Evolutionary conservation across 1,140 invertebrate species (phyloP).

Genomic region (Psilanteris sp.): DNA sequence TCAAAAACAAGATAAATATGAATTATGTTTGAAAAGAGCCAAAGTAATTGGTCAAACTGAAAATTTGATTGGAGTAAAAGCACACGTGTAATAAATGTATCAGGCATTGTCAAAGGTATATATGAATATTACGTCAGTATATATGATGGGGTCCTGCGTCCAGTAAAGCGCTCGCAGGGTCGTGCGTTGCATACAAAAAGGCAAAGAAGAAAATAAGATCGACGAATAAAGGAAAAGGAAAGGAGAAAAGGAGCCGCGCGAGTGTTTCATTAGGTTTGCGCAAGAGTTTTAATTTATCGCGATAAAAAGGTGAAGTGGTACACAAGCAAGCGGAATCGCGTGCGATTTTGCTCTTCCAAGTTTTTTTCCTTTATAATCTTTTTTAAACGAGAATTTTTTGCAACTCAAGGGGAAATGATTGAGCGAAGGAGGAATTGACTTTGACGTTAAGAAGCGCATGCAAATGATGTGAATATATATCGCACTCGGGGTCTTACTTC

Average conservation of each 20-base stretch:
- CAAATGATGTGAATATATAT: constrained; percentile 11
- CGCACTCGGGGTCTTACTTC: too few relatives aligned
- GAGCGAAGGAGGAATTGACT: constrained; percentile 27
- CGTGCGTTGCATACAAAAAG: constrained; percentile 37
- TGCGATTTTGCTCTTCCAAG: constrained; percentile 26
- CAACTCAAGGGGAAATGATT: constrained; percentile 26
- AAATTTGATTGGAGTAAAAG: constrained; percentile 20
- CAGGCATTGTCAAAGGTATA: constrained; percentile 44
- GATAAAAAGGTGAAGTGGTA: constrained; percentile 62
- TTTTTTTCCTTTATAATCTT: constrained; percentile 12
- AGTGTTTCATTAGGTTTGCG: constrained; percentile 62
- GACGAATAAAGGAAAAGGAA: constrained; percentile 59
- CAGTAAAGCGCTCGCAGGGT: constrained; percentile 51
- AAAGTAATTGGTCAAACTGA: too few relatives aligned
- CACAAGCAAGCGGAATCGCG: constrained; percentile 55
- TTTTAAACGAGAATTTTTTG: constrained; percentile 30
- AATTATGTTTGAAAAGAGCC: too few relatives aligned
- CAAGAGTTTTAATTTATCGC: constrained; percentile 61
- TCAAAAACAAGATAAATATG: too few relatives aligned
- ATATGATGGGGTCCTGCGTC: constrained; percentile 45
- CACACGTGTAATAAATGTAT: constrained; percentile 14
- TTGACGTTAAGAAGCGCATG: constrained; percentile 7
- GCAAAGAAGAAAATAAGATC: constrained; percentile 48
- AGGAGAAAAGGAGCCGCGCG: constrained; percentile 59
- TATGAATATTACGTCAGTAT: constrained; percentile 53